Evolutionary conservation across 2,888 invertebrate species (phyloP).

Genomic region (Perithous albicinctus): DNA sequence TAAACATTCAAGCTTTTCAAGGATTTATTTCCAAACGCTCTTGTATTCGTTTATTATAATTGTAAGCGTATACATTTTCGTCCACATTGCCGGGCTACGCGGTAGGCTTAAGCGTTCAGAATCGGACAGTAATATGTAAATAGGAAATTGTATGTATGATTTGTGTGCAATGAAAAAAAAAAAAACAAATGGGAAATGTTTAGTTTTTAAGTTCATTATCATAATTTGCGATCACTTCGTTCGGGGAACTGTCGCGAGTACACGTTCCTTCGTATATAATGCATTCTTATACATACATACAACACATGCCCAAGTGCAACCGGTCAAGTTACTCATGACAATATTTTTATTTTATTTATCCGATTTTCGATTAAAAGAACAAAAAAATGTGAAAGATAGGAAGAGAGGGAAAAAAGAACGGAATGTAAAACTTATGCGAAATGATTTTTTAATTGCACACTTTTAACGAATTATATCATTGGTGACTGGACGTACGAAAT

Average conservation of each 20-base stretch:
- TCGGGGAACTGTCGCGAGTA: constrained; percentile 43
- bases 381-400: background rate
- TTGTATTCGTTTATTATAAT: constrained; percentile 3
- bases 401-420: background rate
- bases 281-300: constrained; percentile 34
- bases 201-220: constrained; percentile 23
- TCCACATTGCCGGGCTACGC: constrained; percentile 12
- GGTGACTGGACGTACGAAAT: constrained; percentile 20
- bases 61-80: constrained; percentile 14
- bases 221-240: constrained; percentile 43
- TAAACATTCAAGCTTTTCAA: no score
- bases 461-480: constrained; percentile 33
- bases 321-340: constrained; percentile 50
- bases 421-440: constrained; percentile 17
- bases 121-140: constrained; percentile 56
- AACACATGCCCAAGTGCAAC: constrained; percentile 43
- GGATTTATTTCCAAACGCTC: no score
- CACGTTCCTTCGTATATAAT: constrained; percentile 51
- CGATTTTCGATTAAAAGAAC: constrained; percentile 5
- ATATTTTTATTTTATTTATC: constrained; percentile 38
- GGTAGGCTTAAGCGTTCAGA: constrained; percentile 42
- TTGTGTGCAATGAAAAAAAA: constrained; percentile 74
- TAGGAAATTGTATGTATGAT: constrained; percentile 72
- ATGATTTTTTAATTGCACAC: constrained; percentile 39
- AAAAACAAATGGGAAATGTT: constrained; percentile 25